Base-by-base conservation (phyloP, 2,113 vertebrate species). In the Xenopus laevis region DNA sequence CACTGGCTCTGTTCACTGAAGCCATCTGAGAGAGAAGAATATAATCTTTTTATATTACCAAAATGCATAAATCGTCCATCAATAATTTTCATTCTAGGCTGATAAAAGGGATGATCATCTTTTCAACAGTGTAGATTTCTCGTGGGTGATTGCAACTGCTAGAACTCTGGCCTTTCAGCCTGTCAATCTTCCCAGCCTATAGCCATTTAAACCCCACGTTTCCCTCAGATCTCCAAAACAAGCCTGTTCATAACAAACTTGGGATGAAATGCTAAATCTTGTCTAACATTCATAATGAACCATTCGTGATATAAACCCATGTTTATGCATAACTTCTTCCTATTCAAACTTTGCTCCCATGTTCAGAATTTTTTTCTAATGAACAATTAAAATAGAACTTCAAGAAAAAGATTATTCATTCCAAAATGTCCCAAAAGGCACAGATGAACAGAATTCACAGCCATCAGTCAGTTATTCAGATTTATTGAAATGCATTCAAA, bases 341-440 rank as follows among this genome's bases (percentile, higher is more conserved):
- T 44, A 16, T 21, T 47, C 27, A 27, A 33, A 40, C 33, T 40
- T 21, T n/a, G 9, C 4, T 52, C 21, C 33, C 23, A 68, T 61
- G 45, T 21, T n/a, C 23, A 52, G 52, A 61, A 3, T 61, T 15
- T 4, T 61, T 66, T 53, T 18, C 21, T 61, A 40, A 46, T 13
- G 45, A 68, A 68, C 55, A 75, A 69, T 69, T 40, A 62, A 62
- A 75, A 68, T 18, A 63, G 68, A 17, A 69, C 58, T 75, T 75
- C 21, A 60, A 75, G 33, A 58, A 63, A 69, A 68, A 33, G 17
- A 7, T 63, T 69, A 1, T 23, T 18, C 17, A 55, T 6, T n/a
- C 47, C 27, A 15, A 17, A 21, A 1, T 27, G 57, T 62, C 72
- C 65, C 72, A 30, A 33, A 61, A 61, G 65, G 60, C 50, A 74